phyloP scores from a whole-genome alignment of 1,140 invertebrate species.

The Drosophila erecta region DNA sequence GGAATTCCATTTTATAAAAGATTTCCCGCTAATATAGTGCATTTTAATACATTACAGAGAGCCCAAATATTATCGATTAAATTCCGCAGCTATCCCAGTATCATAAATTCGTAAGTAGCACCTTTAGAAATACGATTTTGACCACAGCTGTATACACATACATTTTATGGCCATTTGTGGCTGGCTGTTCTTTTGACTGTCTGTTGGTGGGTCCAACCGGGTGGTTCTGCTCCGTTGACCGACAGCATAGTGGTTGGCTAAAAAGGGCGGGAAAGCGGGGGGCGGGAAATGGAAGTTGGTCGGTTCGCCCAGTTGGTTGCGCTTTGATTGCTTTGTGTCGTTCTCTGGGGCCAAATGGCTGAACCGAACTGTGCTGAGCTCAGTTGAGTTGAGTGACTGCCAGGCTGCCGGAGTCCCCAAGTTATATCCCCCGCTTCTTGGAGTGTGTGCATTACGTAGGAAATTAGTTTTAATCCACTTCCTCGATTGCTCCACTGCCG shows the following conservation, averaged over 20 bases:
- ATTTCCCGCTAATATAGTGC: not conserved
- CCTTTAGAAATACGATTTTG: constrained; percentile 5
- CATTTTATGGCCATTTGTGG: constrained; percentile 70
- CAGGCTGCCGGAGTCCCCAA: constrained; percentile 23
- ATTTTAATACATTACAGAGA: not conserved
- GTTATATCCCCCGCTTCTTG: constrained; percentile 4
- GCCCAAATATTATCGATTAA: not conserved
- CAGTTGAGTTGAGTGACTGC: constrained; percentile 52
- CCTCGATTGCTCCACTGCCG: constrained; percentile 30
- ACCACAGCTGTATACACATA: constrained; percentile 39
- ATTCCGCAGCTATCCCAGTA: not conserved
- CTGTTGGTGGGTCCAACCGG: constrained; percentile 42
- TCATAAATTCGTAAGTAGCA: not conserved
- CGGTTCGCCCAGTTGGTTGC: constrained; percentile 61
- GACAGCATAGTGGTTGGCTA: constrained; percentile 8
- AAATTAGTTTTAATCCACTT: constrained; percentile 81
- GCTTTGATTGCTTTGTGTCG: constrained; percentile 79
- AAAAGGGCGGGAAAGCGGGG: not conserved
- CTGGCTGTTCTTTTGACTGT: constrained; percentile 49
- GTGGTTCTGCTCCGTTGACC: constrained; percentile 67
- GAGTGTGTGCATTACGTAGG: constrained; percentile 59
- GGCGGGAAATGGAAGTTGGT: constrained; percentile 30
- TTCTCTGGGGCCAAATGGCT: constrained; percentile 59
- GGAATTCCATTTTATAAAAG: not conserved
- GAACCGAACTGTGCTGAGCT: constrained; percentile 18